These are phyloP conservation scores for Brachypodius melanocephalos DNA, from an alignment of 2,113 vertebrate genomes.

Conservation along the genomic window DNA sequence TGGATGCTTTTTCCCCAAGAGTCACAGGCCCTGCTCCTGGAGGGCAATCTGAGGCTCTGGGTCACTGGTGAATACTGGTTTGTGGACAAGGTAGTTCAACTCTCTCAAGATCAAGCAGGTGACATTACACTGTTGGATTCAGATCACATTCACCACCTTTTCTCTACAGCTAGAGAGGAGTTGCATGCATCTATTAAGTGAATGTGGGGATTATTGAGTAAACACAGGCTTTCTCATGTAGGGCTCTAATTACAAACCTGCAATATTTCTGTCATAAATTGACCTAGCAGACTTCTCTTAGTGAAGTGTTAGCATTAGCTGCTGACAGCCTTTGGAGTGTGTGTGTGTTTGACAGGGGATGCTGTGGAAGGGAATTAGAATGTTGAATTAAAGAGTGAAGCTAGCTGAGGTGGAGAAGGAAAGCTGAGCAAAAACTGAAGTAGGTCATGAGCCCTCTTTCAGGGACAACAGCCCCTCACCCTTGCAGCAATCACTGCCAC, in stretches of 20 bases:
- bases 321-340: neutral
- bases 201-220: neutral
- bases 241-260: neutral
- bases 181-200: neutral
- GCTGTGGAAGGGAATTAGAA: neutral
- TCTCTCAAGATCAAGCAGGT: neutral
- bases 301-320: neutral
- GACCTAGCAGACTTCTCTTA: neutral
- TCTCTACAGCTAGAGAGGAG: neutral
- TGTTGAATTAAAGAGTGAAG: neutral
- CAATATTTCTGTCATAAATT: conserved; percentile 33
- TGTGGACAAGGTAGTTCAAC: neutral
- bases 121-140: conserved; percentile 7
- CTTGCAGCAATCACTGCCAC: neutral
- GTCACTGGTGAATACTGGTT: neutral
- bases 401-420: neutral
- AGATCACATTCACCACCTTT: neutral
- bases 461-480: neutral
- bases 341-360: neutral
- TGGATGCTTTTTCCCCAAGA: neutral
- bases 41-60: neutral
- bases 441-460: neutral
- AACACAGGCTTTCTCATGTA: neutral
- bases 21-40: neutral
- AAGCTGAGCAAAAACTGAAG: neutral